A percentile compares a stretch with the other conserved stretches of the same genome.
Conservation (phyloP, 2,888 invertebrate genomes). For the Schizaphis graminum region DNA sequence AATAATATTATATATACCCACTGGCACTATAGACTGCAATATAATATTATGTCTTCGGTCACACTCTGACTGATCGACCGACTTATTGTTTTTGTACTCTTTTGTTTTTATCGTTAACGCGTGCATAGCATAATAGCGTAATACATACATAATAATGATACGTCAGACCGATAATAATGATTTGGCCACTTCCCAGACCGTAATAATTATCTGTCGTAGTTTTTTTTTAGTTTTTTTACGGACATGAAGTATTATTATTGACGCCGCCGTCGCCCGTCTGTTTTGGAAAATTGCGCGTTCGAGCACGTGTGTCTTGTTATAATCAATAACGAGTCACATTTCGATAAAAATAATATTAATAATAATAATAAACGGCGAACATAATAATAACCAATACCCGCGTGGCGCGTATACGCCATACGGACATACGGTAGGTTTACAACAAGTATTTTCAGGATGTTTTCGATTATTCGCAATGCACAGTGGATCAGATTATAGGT, state of each 20-base stretch:
- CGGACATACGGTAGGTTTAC: neutral
- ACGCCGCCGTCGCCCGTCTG: neutral
- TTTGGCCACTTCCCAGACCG: constrained; percentile 1
- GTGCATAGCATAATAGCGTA: neutral
- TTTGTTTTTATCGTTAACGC: neutral
- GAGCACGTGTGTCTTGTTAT: neutral
- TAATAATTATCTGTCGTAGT: neutral
- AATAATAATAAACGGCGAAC: neutral
- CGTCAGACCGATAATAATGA: neutral
- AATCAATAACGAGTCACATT: neutral
- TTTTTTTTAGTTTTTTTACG: neutral
- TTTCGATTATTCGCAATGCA: neutral
- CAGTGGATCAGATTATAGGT: neutral
- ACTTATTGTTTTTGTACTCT: neutral
- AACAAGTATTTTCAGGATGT: neutral
- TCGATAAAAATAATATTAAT: neutral
- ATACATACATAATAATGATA: neutral
- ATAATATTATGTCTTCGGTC: neutral
- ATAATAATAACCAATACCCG: neutral
- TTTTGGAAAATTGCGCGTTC: neutral
- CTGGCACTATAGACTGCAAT: neutral
- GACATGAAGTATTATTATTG: constrained; percentile 5
- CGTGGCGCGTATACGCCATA: neutral
- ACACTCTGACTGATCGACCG: neutral
- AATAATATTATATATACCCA: neutral